Base-by-base conservation (phyloP, 2,888 invertebrate species). In the Diaprepes abbreviatus region DNA sequence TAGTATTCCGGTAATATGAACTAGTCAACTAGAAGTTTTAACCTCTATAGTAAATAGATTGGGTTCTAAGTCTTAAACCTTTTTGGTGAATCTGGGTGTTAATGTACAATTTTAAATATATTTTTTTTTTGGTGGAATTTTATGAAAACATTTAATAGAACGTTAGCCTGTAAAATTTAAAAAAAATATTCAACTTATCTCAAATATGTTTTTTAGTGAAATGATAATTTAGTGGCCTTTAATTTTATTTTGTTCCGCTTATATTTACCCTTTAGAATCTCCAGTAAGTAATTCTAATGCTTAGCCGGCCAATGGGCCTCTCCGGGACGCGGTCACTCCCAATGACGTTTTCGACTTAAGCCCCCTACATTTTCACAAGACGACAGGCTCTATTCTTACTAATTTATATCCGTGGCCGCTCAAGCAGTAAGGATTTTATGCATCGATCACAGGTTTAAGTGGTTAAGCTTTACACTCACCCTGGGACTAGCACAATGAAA, bases 381-480 rank as follows among this genome's bases (percentile, higher is more conserved):
- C 71, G 66, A 64, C 62, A 65, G 54, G 57, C 62, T 52, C 72
- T 63, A 74, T 76, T 76, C 75, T 75, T 76, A 77, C 75, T 76
- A 76, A 75, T 76, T 75, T 75, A 76, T 76, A 67, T 71, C 63
- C 55, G 65, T 63, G 16, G 16, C 55, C 48, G 40, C 28, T 58
- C 55, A 60, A 63, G 60, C 55, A 40, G 45, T 62, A 12, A 57
- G 58, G 66, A 66, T 70, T 70, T 60, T 60, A 65, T 62, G 66
- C 58, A 66, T 70, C 70, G 60, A 70, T 66, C 70, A 70, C 55
- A 12, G 66, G 66, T 66, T 54, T 55, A 50, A 55, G 40, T 19
- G 36, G 31, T 36, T 55, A 60, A 60, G 65, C 70, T 55, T 21
- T 48, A 55, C 21, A 38, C 33, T 70, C 28, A 66, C 59, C 57